A percentile compares a stretch with the other conserved stretches of the same genome.
phyloP scores from a whole-genome alignment of 30 jellyfish, hydroid and myxozoan genomes.

The Hydractinia echinata region DNA sequence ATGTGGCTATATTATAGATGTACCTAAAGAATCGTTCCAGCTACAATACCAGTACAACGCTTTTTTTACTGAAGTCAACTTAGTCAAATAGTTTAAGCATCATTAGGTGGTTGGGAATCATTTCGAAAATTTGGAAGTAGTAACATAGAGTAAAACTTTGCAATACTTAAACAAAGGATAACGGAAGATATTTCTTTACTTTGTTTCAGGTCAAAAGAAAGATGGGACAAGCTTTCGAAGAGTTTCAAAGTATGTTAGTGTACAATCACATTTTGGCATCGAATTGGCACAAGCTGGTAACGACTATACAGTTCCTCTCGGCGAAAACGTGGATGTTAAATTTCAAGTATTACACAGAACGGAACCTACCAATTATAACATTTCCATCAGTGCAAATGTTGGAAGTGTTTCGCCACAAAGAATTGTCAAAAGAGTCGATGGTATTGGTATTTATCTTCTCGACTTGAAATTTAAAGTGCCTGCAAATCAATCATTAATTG shows the following conservation, averaged over 20 bases:
- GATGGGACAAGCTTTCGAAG: conserved; percentile 4
- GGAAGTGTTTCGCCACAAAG: background rate
- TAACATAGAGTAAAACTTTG: no score
- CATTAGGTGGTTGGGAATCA: no score
- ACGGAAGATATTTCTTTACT: background rate
- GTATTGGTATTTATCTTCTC: background rate
- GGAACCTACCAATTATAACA: background rate
- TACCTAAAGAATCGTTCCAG: no score
- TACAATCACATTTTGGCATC: background rate
- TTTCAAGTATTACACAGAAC: background rate
- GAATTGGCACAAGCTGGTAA: conserved; percentile 10
- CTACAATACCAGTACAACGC: no score
- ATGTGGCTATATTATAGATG: no score
- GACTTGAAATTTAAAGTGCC: background rate
- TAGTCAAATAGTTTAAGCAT: no score
- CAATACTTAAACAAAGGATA: background rate
- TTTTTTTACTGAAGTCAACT: no score
- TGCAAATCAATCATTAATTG: background rate
- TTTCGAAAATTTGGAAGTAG: no score
- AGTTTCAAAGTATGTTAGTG: background rate
- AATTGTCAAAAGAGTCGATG: background rate
- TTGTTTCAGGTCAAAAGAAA: background rate
- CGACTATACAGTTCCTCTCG: background rate
- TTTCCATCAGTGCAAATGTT: background rate
- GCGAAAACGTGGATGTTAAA: conserved; percentile 6